phyloP scores from a whole-genome alignment of 2,797 vertebrate genomes.

The Alauda arvensis region DNA sequence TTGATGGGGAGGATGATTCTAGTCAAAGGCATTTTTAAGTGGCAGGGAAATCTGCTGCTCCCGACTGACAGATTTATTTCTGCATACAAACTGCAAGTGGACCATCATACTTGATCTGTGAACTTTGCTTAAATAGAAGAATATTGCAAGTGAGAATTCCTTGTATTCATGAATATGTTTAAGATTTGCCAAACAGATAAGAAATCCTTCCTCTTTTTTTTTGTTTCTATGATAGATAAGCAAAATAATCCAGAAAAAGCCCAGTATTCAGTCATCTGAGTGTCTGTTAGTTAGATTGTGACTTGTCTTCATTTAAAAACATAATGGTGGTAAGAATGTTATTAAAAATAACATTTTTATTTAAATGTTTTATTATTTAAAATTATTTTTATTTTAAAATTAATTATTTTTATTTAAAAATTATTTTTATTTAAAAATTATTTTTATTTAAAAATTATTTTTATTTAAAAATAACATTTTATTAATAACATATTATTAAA shows the following conservation, averaged over 20 bases:
- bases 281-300: background rate
- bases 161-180: background rate
- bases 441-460: no score
- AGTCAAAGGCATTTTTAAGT: background rate
- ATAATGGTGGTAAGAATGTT: background rate
- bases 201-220: background rate
- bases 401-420: no score
- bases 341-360: background rate
- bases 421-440: no score
- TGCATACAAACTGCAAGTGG: background rate
- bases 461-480: no score
- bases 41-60: background rate
- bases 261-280: background rate
- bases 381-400: no score
- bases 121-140: background rate
- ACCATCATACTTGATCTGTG: background rate
- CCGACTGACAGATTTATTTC: constrained; percentile 3
- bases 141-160: background rate
- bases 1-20: background rate
- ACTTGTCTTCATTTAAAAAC: background rate
- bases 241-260: background rate
- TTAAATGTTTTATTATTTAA: no score
- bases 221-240: background rate
- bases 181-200: background rate
- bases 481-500: no score